Conservation (phyloP, 2,113 vertebrate genomes). For the Brachirus orientalis region DNA sequence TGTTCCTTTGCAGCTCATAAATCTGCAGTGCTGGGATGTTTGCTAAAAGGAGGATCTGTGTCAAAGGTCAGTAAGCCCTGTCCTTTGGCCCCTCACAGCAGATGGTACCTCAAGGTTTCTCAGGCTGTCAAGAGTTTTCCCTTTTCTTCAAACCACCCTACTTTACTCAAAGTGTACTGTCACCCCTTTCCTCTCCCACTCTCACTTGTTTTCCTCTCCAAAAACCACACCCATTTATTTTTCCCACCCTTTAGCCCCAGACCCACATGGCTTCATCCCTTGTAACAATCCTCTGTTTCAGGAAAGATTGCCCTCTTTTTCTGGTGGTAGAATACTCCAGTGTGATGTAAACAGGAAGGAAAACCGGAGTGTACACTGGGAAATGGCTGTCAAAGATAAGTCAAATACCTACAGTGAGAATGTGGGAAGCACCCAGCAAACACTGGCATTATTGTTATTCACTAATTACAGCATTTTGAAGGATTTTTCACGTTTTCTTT, state of each 20-base stretch:
- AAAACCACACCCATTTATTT: constrained; percentile 49
- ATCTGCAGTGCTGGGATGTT: constrained; percentile 79
- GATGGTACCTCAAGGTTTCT: constrained; percentile 84
- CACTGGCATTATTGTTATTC: constrained; percentile 55
- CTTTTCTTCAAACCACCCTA: constrained; percentile 39
- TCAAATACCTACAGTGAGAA: constrained; percentile 62
- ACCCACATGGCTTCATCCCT: constrained; percentile 43
- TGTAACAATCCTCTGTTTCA: constrained; percentile 40
- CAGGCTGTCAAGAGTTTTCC: constrained; percentile 78
- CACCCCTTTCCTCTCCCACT: constrained; percentile 33
- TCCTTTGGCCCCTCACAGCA: constrained; percentile 80
- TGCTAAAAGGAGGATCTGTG: constrained; percentile 82
- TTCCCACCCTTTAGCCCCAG: constrained; percentile 43
- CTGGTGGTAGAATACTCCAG: constrained; percentile 47
- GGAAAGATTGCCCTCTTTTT: constrained; percentile 71
- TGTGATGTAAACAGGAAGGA: constrained; percentile 70
- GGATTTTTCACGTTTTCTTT: constrained; percentile 76
- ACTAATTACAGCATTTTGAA: constrained; percentile 74
- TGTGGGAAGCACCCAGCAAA: constrained; percentile 52
- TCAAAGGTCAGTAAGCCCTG: constrained; percentile 80
- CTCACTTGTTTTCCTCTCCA: constrained; percentile 44
- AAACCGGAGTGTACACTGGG: constrained; percentile 63
- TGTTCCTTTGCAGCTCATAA: constrained; percentile 81
- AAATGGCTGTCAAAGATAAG: constrained; percentile 44
- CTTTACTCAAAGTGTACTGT: constrained; percentile 45